Percentiles rank a stretch among this genome's conserved stretches.
Evolutionary conservation across 2,113 vertebrate genomes (phyloP).

Genomic region (Amia ocellicauda): DNA sequence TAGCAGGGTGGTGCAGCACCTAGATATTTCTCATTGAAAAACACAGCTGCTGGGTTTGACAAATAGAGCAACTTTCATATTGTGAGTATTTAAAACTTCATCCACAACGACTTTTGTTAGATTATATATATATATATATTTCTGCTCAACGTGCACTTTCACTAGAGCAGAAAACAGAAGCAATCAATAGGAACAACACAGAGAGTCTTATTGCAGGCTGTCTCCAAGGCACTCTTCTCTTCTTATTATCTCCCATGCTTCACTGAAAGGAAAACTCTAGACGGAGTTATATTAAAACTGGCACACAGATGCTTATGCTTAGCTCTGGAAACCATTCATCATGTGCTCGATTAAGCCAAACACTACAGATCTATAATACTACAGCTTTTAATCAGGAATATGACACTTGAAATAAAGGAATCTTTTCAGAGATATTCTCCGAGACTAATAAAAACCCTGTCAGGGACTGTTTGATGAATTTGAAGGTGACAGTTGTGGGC

Average conservation of each 20-base stretch:
- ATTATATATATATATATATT: background rate
- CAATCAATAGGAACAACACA: constrained; percentile 13
- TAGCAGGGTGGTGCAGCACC: background rate
- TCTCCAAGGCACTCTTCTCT: too few relatives aligned
- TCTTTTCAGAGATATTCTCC: constrained; percentile 10
- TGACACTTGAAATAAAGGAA: constrained; percentile 33
- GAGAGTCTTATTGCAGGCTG: background rate
- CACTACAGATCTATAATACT: constrained; percentile 24
- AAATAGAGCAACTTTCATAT: background rate
- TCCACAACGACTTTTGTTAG: too few relatives aligned
- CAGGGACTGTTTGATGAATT: background rate
- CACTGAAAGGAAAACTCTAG: background rate
- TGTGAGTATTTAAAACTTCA: background rate
- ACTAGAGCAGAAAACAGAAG: background rate
- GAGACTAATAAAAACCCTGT: background rate
- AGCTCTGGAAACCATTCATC: constrained; percentile 25
- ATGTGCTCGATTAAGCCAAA: constrained; percentile 30
- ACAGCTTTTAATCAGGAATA: constrained; percentile 26
- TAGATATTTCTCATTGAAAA: too few relatives aligned
- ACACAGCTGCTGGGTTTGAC: too few relatives aligned
- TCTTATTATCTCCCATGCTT: background rate
- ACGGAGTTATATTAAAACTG: background rate
- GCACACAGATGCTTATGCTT: constrained; percentile 24
- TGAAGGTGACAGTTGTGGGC: background rate
- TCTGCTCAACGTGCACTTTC: background rate